A percentile compares a stretch with the other conserved stretches of the same genome.
These are phyloP conservation scores for Numida meleagris DNA, from an alignment of 2,113 vertebrate genomes.

Conservation along the genomic window DNA sequence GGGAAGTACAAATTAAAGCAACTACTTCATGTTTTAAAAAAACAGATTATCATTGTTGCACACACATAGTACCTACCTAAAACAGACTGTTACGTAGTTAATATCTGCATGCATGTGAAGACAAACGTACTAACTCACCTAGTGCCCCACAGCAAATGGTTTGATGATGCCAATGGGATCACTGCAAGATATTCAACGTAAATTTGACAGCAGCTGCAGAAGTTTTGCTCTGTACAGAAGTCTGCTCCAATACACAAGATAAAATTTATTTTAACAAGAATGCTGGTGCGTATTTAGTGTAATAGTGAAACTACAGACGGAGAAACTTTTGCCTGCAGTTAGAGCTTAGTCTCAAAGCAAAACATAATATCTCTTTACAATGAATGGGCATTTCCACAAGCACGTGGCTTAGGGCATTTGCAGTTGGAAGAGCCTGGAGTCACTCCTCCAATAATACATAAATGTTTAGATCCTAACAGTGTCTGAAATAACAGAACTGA, in stretches of 20 bases:
- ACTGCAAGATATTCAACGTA: accelerated
- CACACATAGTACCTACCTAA: neutral
- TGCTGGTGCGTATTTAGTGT: neutral
- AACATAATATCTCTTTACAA: neutral
- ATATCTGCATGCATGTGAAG: neutral
- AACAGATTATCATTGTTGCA: neutral
- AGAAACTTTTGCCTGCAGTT: neutral
- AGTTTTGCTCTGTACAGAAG: neutral
- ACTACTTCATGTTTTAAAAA: too few species aligned
- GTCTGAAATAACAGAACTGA: neutral
- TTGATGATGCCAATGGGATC: neutral
- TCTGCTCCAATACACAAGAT: neutral
- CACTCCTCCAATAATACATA: neutral
- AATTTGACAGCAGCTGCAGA: neutral
- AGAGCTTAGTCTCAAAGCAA: neutral
- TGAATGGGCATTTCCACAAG: neutral
- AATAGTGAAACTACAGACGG: accelerated
- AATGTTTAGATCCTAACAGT: neutral
- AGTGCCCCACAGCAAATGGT: neutral
- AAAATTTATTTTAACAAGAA: neutral
- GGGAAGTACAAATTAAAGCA: neutral
- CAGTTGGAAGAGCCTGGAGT: neutral
- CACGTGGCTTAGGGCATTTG: neutral
- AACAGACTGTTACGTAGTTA: accelerated
- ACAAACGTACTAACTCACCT: neutral